A percentile compares a stretch with the other conserved stretches of the same genome.
These are phyloP conservation scores for Karalla daura DNA, from an alignment of 2,797 vertebrate genomes.

Conservation along the genomic window DNA sequence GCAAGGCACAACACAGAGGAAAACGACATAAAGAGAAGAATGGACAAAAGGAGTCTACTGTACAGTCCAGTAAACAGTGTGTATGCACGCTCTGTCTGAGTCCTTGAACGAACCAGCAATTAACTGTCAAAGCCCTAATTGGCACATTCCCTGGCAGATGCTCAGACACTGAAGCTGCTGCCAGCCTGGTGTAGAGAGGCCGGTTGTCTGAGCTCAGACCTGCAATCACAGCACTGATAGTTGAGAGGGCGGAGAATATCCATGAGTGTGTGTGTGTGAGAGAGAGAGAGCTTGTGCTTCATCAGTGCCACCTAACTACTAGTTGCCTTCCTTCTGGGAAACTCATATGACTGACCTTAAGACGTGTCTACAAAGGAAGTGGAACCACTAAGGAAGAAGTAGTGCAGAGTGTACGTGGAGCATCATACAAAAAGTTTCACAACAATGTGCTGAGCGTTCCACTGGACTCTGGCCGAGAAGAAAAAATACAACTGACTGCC, in stretches of 20 bases:
- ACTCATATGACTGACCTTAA: background rate
- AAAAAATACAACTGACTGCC: no score
- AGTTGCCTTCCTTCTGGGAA: conserved; percentile 14
- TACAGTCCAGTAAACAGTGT: conserved; percentile 25
- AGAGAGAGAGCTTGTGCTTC: background rate
- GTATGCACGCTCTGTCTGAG: conserved; percentile 38
- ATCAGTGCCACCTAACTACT: conserved; percentile 32
- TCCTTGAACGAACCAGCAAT: conserved; percentile 56
- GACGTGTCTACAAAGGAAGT: background rate
- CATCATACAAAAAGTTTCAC: no score
- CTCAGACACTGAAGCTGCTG: conserved; percentile 36
- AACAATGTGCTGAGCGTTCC: no score
- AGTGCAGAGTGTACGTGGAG: no score
- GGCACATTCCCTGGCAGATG: conserved; percentile 65
- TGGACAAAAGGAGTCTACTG: background rate
- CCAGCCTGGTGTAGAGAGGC: conserved; percentile 39
- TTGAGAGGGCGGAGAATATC: conserved; percentile 21
- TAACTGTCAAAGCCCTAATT: conserved; percentile 59
- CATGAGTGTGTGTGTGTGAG: conserved; percentile 7
- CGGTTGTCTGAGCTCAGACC: conserved; percentile 44
- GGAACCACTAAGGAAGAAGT: background rate
- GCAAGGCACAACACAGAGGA: background rate
- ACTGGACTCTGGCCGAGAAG: no score
- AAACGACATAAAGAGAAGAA: background rate
- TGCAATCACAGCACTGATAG: conserved; percentile 58